Base-by-base conservation (phyloP, 30 jellyfish, hydroid and myxozoan genomes). In the Turritopsis rubra region DNA sequence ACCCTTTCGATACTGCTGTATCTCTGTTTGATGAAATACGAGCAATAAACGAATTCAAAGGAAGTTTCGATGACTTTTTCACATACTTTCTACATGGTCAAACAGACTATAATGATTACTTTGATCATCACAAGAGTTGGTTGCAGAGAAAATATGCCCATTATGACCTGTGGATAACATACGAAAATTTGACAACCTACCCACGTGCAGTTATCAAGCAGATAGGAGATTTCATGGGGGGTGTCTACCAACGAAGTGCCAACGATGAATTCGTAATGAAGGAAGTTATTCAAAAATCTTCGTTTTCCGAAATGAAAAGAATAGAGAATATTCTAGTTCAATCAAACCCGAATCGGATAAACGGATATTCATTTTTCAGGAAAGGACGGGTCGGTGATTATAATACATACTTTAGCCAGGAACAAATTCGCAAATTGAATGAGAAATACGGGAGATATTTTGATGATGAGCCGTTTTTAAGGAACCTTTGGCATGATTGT, bases 1-100 rank as follows among this genome's bases (percentile, higher is more conserved):
- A 80, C 81, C 87, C 87, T 17, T 80, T 80, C 28, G 87, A 80
- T 65, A 80, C 87, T 16, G 87, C 87, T 20, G 87, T 80, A 21
- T 80, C 87, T 1, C 53, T 80, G 28, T 80, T 52, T 27, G 65
- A 80, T 21, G 87, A 80, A 80, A 29, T 52, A 17, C 75, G 87
- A 70, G 52, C 87, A 23, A 80, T 65, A 80, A 80, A 80, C 81
- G 87, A 80, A 80, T 80, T 80, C 79, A 31, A 80, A 22, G 87
- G 87, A 22, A 26, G 23, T 52, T 80, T 80, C 26, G 54, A 80
- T 27, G 87, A 80, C 79, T 80, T 80, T 65, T 80, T 80, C 53
- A 80, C 87, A 7, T 80, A 80, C 65, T 80, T 80, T 1, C 60
- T 80, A 53, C 87, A 80, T 65, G 87, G 87, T 18, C 87, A 80